Evolutionary conservation across 2,797 vertebrate species (phyloP).

Genomic region (Xiphophorus birchmanni): DNA sequence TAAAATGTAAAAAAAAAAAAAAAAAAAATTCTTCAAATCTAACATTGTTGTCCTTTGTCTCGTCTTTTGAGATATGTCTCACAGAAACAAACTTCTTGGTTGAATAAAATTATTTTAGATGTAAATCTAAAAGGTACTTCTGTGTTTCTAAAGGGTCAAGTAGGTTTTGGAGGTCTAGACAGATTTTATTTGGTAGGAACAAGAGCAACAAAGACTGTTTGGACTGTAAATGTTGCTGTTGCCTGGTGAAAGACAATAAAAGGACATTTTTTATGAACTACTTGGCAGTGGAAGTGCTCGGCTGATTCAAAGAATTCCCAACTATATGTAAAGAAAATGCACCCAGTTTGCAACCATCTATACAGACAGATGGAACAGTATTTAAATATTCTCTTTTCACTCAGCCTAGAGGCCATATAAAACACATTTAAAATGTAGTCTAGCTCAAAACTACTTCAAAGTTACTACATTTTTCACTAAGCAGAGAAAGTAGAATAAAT

Average conservation of each 20-base stretch:
- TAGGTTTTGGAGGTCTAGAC: not conserved
- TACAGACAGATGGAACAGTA: slow-evolving; percentile 17
- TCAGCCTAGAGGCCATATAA: slow-evolving; percentile 34
- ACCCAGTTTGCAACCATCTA: slow-evolving; percentile 14
- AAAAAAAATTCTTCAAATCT: not conserved
- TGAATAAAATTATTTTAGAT: not conserved
- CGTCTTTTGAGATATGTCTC: not conserved
- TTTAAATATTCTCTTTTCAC: slow-evolving; percentile 45
- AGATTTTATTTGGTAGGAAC: not conserved
- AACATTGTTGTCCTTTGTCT: not conserved
- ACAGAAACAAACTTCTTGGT: not conserved
- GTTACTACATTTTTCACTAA: slow-evolving; percentile 51
- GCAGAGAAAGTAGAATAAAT: slow-evolving; percentile 73
- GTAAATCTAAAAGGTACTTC: not conserved
- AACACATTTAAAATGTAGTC: slow-evolving; percentile 41
- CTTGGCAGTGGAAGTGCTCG: not conserved
- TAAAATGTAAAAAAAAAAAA: not conserved
- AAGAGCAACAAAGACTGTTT: not conserved
- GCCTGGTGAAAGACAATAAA: not conserved
- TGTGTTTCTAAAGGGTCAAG: not conserved
- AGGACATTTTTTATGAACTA: not conserved
- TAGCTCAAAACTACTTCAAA: slow-evolving; percentile 68
- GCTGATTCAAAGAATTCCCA: not conserved
- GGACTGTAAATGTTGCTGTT: not conserved
- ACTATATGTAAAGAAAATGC: slow-evolving; percentile 3